Percentiles rank a stretch among this genome's conserved stretches.
These are phyloP conservation scores for Andrena hattorfiana DNA, from an alignment of 2,888 invertebrate species.

Conservation along the genomic window DNA sequence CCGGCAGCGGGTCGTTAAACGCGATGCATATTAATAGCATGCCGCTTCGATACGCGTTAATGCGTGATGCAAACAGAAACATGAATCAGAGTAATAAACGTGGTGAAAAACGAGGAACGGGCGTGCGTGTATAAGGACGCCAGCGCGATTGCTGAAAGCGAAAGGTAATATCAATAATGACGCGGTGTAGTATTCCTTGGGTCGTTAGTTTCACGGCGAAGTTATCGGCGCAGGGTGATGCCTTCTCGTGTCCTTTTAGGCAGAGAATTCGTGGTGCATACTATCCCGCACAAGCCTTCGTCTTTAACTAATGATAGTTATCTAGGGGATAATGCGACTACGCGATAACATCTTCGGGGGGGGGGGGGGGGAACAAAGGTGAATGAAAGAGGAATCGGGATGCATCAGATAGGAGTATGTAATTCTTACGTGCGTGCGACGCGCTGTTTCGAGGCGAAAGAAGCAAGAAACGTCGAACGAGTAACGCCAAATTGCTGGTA, in stretches of 20 bases:
- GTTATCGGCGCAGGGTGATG: slow-evolving; percentile 2
- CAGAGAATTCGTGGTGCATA: not conserved
- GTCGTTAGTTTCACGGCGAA: slow-evolving; percentile 23
- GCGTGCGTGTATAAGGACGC: not conserved
- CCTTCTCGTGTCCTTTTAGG: slow-evolving; percentile 12
- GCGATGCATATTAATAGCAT: slow-evolving; percentile 52
- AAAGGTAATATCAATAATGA: slow-evolving; percentile 19
- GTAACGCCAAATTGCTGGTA: slow-evolving; percentile 8
- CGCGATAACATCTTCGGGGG: slow-evolving; percentile 35
- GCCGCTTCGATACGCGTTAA: slow-evolving; percentile 49
- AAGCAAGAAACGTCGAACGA: not conserved
- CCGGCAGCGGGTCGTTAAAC: slow-evolving; percentile 51
- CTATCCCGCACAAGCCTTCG: slow-evolving; percentile 19
- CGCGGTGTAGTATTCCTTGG: slow-evolving; percentile 10
- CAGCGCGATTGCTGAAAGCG: slow-evolving; percentile 11
- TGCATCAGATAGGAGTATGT: slow-evolving; percentile 13
- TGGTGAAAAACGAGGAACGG: slow-evolving; percentile 26
- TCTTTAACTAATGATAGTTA: slow-evolving; percentile 60
- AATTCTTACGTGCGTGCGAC: slow-evolving; percentile 3
- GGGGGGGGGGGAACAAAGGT: slow-evolving; percentile 51
- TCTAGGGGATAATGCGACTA: slow-evolving; percentile 35
- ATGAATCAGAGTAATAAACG: slow-evolving; percentile 47
- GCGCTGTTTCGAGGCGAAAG: not conserved
- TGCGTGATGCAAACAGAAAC: slow-evolving; percentile 34
- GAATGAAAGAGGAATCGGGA: slow-evolving; percentile 36